phyloP scores from a whole-genome alignment of 2,797 vertebrate species.

The Rhincodon typus region DNA sequence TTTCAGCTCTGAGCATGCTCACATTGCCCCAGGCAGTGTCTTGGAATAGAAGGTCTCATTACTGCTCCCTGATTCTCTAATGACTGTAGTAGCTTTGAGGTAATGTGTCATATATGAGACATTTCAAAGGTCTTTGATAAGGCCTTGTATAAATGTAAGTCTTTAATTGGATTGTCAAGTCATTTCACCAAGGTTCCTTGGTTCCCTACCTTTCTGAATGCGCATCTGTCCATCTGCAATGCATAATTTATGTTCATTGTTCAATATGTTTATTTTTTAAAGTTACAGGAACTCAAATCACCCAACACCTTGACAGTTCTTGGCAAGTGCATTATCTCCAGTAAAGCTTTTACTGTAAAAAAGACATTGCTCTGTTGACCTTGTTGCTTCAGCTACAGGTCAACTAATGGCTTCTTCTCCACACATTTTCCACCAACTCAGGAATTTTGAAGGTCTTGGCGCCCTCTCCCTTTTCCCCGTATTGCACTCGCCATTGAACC shows the following conservation, averaged over 20 bases:
- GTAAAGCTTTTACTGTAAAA: background rate
- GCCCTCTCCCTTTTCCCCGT: background rate
- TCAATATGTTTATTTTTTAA: background rate
- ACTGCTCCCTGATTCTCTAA: background rate
- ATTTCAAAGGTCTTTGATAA: background rate
- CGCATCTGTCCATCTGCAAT: background rate
- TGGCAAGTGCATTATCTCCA: background rate
- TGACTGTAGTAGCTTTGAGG: background rate
- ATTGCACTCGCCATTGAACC: background rate
- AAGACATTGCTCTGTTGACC: background rate
- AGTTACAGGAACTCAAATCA: background rate
- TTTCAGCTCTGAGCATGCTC: too few species aligned
- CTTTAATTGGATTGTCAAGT: background rate
- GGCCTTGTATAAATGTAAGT: background rate
- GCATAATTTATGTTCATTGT: background rate
- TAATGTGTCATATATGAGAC: background rate
- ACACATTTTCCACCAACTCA: background rate
- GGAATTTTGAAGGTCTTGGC: background rate
- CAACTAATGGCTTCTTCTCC: background rate
- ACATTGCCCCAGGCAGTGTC: background rate
- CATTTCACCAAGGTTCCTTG: background rate
- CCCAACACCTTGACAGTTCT: background rate
- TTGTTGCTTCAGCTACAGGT: background rate
- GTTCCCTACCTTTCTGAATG: background rate
- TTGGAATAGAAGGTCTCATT: background rate